Conservation (phyloP, 2,797 vertebrate genomes). For the Bryconaethiops microstoma region DNA sequence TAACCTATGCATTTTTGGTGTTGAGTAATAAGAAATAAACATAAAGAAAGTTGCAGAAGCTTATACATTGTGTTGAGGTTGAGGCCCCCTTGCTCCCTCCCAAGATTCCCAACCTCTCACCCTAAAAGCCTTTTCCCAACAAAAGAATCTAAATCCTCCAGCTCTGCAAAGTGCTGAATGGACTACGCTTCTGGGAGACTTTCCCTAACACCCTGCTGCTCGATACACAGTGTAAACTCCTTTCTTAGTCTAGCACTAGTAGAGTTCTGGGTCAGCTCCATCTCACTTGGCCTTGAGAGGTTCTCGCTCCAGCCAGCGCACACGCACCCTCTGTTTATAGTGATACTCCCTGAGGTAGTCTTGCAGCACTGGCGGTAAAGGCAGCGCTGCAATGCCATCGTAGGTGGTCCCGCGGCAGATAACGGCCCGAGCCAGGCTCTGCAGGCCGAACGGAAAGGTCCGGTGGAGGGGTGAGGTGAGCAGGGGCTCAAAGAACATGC, state of each 20-base stretch:
- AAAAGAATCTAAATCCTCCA: constrained; percentile 26
- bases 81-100: constrained; percentile 60
- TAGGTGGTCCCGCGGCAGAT: constrained; percentile 96
- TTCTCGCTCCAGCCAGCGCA: constrained; percentile 97
- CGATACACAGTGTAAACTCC: constrained; percentile 21
- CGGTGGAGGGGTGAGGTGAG: constrained; percentile 95
- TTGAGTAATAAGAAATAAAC: constrained; percentile 73
- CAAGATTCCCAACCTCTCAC: neutral
- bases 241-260: constrained; percentile 1
- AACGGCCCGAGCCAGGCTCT: constrained; percentile 92
- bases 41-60: constrained; percentile 75
- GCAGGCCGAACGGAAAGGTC: constrained; percentile 95
- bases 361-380: constrained; percentile 91
- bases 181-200: constrained; percentile 30
- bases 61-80: constrained; percentile 74
- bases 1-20: constrained; percentile 62
- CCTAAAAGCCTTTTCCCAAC: constrained; percentile 44
- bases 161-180: constrained; percentile 46
- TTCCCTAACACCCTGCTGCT: constrained; percentile 4
- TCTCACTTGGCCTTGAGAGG: constrained; percentile 91
- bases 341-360: constrained; percentile 99
- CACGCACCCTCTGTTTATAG: constrained; percentile 98
- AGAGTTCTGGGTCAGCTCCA: neutral
- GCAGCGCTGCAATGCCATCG: constrained; percentile 93
- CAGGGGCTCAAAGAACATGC: constrained; percentile 98